phyloP scores from a whole-genome alignment of 2,797 vertebrate species.

The Hafferia zeledoni region DNA sequence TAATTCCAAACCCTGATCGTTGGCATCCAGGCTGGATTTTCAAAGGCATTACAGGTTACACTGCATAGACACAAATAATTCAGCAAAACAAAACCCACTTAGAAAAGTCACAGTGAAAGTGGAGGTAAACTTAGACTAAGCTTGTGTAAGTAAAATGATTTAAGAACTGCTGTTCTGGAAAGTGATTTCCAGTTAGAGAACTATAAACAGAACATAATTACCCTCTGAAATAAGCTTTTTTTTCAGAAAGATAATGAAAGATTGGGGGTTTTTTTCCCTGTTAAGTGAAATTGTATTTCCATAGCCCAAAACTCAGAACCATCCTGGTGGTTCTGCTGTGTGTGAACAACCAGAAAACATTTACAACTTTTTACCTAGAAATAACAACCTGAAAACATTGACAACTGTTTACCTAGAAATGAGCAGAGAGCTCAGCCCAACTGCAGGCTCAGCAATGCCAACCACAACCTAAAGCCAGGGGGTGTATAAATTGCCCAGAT shows the following conservation, averaged over 20 bases:
- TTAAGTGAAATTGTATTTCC: neutral
- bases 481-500: neutral
- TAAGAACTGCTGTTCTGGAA: neutral
- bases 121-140: conserved; percentile 28
- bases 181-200: neutral
- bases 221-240: neutral
- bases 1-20: conserved; percentile 1
- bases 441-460: neutral
- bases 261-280: neutral
- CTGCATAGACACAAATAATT: conserved; percentile 47
- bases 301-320: neutral
- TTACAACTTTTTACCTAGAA: neutral
- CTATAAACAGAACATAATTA: neutral
- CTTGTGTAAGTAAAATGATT: neutral
- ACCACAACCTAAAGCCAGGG: neutral
- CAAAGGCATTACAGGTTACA: conserved; percentile 54
- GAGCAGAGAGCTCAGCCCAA: neutral
- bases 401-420: neutral
- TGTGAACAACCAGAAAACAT: neutral
- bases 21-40: conserved; percentile 33
- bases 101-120: conserved; percentile 59
- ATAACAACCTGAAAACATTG: neutral
- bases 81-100: conserved; percentile 30
- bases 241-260: neutral
- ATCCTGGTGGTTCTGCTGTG: neutral